These are phyloP conservation scores for Arnoldichthys spilopterus DNA, from an alignment of 2,797 vertebrate genomes.

Conservation along the genomic window DNA sequence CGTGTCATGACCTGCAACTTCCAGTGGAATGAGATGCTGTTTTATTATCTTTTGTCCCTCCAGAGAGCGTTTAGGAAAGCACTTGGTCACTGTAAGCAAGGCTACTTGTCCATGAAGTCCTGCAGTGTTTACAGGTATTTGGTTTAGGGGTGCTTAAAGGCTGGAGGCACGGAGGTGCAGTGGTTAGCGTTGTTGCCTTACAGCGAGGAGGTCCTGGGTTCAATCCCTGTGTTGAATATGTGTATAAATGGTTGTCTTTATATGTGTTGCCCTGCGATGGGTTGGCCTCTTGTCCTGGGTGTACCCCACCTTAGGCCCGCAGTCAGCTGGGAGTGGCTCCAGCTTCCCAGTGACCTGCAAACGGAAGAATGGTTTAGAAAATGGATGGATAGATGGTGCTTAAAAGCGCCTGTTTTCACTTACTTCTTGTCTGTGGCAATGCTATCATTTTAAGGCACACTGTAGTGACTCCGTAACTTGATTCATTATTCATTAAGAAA, in stretches of 20 bases:
- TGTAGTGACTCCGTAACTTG: not conserved
- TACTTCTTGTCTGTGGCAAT: not conserved
- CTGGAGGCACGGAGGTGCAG: no score
- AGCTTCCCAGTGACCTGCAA: no score
- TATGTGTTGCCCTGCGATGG: no score
- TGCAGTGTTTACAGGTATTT: not conserved
- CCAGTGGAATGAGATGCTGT: not conserved
- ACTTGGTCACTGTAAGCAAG: not conserved
- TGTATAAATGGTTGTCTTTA: no score
- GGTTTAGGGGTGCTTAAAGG: not conserved
- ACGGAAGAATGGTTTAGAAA: no score
- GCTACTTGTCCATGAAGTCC: not conserved
- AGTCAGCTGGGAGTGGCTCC: no score
- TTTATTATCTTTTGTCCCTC: not conserved
- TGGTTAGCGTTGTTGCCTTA: no score
- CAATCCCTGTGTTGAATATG: no score
- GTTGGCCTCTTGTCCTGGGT: no score
- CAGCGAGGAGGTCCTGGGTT: no score
- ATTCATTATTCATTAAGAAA: not conserved
- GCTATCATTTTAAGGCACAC: not conserved
- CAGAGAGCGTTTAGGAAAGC: not conserved
- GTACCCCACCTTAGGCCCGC: no score
- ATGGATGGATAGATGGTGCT: no score
- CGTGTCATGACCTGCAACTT: not conserved
- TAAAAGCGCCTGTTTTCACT: not conserved